Conservation (phyloP, 2,797 vertebrate genomes). For the Hyperoplus lanceolatus region DNA sequence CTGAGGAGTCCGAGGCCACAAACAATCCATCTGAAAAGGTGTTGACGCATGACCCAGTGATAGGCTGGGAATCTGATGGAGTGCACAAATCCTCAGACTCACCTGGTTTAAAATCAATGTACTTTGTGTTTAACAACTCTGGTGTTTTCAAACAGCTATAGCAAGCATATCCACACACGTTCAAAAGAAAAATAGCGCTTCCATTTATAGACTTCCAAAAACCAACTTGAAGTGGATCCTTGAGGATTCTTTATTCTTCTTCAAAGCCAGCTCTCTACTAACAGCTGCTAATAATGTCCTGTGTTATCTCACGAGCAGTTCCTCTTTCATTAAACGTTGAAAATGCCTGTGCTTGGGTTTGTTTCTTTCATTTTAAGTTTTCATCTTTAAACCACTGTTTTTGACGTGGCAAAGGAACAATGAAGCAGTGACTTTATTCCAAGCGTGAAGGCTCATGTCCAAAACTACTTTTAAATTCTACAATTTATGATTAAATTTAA, state of each 20-base stretch:
- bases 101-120: constrained; percentile 68
- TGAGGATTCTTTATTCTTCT: constrained; percentile 45
- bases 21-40: constrained; percentile 66
- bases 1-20: constrained; percentile 57
- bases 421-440: constrained; percentile 18
- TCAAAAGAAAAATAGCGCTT: constrained; percentile 20
- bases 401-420: constrained; percentile 35
- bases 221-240: constrained; percentile 41
- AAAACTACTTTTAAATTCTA: constrained; percentile 29
- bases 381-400: constrained; percentile 45
- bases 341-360: constrained; percentile 29
- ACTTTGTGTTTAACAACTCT: constrained; percentile 5
- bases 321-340: constrained; percentile 56
- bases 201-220: constrained; percentile 48
- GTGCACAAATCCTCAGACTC: constrained; percentile 45
- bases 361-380: constrained; percentile 44
- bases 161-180: background rate
- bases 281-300: constrained; percentile 39
- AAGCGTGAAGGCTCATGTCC: constrained; percentile 3
- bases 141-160: constrained; percentile 10
- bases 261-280: constrained; percentile 52
- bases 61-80: constrained; percentile 48
- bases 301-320: constrained; percentile 36
- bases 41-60: constrained; percentile 57
- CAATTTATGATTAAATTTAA: background rate